Percentiles rank a stretch among this genome's conserved stretches.
These are phyloP conservation scores for Sebastolobus altivelis DNA, from an alignment of 2,797 vertebrate genomes.

Conservation along the genomic window DNA sequence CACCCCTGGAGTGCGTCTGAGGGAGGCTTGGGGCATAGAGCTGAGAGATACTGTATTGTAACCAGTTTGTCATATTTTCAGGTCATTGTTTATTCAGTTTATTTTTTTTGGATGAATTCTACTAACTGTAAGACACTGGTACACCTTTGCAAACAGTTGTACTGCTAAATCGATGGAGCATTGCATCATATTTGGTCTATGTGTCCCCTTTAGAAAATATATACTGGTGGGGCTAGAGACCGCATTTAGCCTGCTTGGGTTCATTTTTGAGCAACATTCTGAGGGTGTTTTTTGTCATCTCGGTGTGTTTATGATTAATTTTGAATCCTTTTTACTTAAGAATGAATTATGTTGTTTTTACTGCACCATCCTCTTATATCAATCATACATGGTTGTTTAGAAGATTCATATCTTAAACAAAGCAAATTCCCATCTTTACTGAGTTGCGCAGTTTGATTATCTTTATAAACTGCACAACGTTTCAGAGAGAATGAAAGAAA, in stretches of 20 bases:
- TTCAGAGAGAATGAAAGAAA: conserved; percentile 5
- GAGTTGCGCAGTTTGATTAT: background rate
- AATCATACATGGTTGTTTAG: background rate
- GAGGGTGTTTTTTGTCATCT: background rate
- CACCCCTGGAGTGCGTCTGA: background rate
- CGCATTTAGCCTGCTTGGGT: background rate
- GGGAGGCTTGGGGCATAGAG: background rate
- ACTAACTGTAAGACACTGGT: background rate
- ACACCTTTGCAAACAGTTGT: conserved; percentile 1
- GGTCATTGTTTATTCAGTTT: background rate
- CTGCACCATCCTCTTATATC: background rate
- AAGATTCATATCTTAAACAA: conserved; percentile 7
- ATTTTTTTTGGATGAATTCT: background rate
- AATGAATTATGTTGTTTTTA: background rate
- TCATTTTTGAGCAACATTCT: background rate
- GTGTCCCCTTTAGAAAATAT: conserved; percentile 13
- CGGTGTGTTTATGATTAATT: conserved; percentile 14
- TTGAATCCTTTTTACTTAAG: background rate
- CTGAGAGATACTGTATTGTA: background rate
- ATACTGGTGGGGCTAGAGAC: background rate
- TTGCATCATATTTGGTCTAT: conserved; percentile 15
- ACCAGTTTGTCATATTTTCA: background rate
- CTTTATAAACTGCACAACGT: background rate
- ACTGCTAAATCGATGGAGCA: background rate
- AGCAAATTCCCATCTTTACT: background rate